A percentile compares a stretch with the other conserved stretches of the same genome.
Evolutionary conservation across 2,113 vertebrate genomes (phyloP).

Genomic region (Prolemur simus): DNA sequence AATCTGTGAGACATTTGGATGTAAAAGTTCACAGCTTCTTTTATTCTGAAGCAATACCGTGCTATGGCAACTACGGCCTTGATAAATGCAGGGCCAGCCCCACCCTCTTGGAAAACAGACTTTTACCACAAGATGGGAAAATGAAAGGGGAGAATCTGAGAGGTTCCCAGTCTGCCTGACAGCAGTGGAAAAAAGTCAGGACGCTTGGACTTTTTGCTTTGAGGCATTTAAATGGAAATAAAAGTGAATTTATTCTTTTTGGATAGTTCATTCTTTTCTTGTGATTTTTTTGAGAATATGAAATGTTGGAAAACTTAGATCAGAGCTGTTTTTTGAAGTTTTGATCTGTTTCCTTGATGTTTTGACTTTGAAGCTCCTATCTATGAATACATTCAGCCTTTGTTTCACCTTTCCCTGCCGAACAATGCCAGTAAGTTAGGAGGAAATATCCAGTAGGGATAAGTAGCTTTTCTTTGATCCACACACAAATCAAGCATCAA

Average conservation of each 20-base stretch:
- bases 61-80: background rate
- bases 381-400: constrained; percentile 41
- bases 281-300: constrained; percentile 48
- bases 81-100: background rate
- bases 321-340: constrained; percentile 32
- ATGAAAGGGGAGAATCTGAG: accelerated
- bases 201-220: background rate
- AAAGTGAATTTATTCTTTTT: constrained; percentile 51
- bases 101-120: background rate
- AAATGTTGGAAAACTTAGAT: constrained; percentile 39
- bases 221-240: constrained; percentile 43
- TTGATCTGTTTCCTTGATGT: constrained; percentile 46
- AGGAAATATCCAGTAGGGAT: background rate
- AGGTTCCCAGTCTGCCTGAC: background rate
- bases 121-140: background rate
- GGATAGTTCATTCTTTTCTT: constrained; percentile 13
- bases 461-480: constrained; percentile 39
- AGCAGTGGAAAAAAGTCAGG: background rate
- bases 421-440: background rate
- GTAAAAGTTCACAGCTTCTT: background rate
- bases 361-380: constrained; percentile 55
- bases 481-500: background rate
- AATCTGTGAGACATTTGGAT: background rate
- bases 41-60: background rate
- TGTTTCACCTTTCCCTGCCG: constrained; percentile 35